Percentiles rank a stretch among this genome's conserved stretches.
These are phyloP conservation scores for Phoxinus phoxinus DNA, from an alignment of 2,113 vertebrate genomes.

Conservation along the genomic window DNA sequence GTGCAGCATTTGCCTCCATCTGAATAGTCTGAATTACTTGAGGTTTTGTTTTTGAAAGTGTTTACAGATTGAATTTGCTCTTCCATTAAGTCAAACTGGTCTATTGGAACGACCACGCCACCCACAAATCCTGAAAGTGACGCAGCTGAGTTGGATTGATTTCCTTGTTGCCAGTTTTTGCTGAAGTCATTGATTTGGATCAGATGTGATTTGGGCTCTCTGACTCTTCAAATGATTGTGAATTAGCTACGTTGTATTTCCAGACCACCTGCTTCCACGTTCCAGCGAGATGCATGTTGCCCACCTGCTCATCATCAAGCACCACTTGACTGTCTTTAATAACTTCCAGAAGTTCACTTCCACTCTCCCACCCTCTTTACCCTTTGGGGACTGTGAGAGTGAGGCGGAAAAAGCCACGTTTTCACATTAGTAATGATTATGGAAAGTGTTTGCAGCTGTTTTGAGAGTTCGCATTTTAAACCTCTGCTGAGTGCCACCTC, in stretches of 20 bases:
- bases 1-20: constrained; percentile 17
- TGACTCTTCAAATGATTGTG: constrained; percentile 12
- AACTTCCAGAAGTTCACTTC: constrained; percentile 44
- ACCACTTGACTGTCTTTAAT: constrained; percentile 34
- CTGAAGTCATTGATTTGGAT: constrained; percentile 19
- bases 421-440: constrained; percentile 51
- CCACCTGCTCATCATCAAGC: constrained; percentile 33
- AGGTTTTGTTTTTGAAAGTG: constrained; percentile 38
- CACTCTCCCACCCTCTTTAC: constrained; percentile 16
- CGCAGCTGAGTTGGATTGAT: constrained; percentile 4
- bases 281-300: constrained; percentile 11
- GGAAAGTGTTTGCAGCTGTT: constrained; percentile 50
- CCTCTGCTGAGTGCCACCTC: neutral
- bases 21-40: constrained; percentile 17
- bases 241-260: constrained; percentile 14
- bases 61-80: constrained; percentile 36
- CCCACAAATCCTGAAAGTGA: neutral
- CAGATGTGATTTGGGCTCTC: neutral
- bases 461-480: constrained; percentile 3
- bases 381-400: constrained; percentile 38
- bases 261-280: constrained; percentile 35
- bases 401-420: constrained; percentile 30
- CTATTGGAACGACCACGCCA: neutral
- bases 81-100: neutral
- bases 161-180: neutral